Base-by-base conservation (phyloP, 2,113 vertebrate species). In the Pionites leucogaster region DNA sequence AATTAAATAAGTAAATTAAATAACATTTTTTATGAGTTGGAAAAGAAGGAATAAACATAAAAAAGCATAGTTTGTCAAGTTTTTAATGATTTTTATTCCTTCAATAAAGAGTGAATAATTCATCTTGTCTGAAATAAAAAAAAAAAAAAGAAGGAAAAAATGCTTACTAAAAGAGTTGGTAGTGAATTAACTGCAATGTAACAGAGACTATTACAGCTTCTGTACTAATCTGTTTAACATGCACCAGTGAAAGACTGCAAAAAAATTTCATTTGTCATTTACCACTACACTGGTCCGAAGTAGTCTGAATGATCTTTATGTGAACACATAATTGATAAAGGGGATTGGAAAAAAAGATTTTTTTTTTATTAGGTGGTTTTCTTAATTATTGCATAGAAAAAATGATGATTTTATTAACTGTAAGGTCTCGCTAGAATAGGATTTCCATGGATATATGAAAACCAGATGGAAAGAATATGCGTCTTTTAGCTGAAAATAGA, bases 241-340 rank as follows among this genome's bases (percentile, higher is more conserved):
- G 53, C 49, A 76, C 4, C 41, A 87, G 7, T 83, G 41, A 93
- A 94, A 91, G 7, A 7, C 29, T 71, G 69, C 11, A 59, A 85
- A 85, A 87, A 90, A 91, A 72, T 95, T 84, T 82, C 31, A 60
- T 91, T 93, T 96, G 53, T 83, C 44, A 69, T 96, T 96, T 95
- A 77, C 47, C 17, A 82, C 35, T 92, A 59, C 35, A 44, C 28
- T 79, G 19, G 35, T 83, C 49, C 17, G 42, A 88, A 53, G 31
- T 41, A 90, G 33, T 84, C 59, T 68, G 29, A 94, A 63, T 39
- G 9, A 71, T 71, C 25, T 93, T 91, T 95, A 70, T 55, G 47
- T 82, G 31, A 90, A 83, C 7, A 78, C 8, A 46, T 85, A 95
- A 85, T 70, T 90, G 63, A 42, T 42, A 59, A 55, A 90, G 6